Evolutionary conservation across 2,888 invertebrate genomes (phyloP).

Genomic region (Opisthograptis luteolata): DNA sequence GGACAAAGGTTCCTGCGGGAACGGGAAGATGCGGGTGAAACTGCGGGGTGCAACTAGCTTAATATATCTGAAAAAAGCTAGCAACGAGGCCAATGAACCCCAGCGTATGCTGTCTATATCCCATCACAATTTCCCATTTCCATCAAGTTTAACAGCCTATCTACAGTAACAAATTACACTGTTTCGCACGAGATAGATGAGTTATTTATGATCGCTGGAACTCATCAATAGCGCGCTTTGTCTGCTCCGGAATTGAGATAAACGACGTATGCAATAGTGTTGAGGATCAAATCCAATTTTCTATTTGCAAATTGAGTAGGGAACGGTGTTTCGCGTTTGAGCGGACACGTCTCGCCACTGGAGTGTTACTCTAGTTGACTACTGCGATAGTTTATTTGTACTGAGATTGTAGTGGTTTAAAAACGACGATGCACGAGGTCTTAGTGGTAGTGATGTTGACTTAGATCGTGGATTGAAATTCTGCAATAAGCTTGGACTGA

Average conservation of each 20-base stretch:
- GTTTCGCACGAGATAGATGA: slow-evolving; percentile 44
- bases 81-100: not conserved
- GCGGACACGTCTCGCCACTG: slow-evolving; percentile 42
- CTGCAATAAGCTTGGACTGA: no score
- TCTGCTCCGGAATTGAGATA: slow-evolving; percentile 69
- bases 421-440: no score
- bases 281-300: slow-evolving; percentile 72
- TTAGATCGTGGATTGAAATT: no score
- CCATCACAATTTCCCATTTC: slow-evolving; percentile 15
- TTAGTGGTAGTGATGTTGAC: no score
- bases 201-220: slow-evolving; percentile 52
- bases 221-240: slow-evolving; percentile 44
- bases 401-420: no score
- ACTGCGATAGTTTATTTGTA: slow-evolving; percentile 15
- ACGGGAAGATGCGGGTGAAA: no score
- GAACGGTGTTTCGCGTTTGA: slow-evolving; percentile 51
- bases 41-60: no score
- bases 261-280: slow-evolving; percentile 69
- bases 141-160: slow-evolving; percentile 23
- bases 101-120: not conserved
- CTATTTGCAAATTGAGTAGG: slow-evolving; percentile 67
- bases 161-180: slow-evolving; percentile 27
- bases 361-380: slow-evolving; percentile 38
- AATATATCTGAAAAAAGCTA: not conserved
- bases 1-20: no score